Evolutionary conservation across 2,113 vertebrate species (phyloP), one percentile per base, ranked within the genome.

Genomic region (Melanerpes formicivorus): DNA sequence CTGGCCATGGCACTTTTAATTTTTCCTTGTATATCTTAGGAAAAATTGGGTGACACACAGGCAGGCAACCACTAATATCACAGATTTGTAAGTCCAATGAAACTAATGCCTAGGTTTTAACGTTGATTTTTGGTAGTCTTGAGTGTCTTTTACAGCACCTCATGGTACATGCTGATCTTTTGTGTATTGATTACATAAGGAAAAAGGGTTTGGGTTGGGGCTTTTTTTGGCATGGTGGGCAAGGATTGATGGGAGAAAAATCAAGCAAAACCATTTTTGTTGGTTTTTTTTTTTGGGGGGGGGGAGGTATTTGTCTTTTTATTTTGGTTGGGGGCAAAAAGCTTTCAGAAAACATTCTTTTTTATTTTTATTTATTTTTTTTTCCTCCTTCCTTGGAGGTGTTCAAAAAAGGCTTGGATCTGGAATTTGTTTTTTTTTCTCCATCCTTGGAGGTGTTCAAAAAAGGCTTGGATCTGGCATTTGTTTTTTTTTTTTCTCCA

Each of bases 81-180:
- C 11, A 11, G 4, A 0, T 16, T 0, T 10, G 59, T 55, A 2
- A 15, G 15, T 37, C 8, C 37, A 25, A 9, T 59, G n/a, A n/a
- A 59, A 59, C 11, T n/a, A 59, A 59, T n/a, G 16, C 17, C 11
- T 29, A 10, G 9, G 4, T 4, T 4, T 18, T 48, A 11, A 18
- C 0, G 1, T 7, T 30, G 65, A 6, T 46, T 64, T 17, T 17
- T 67, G 21, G 21, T 7, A 2, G 0, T 3, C 22, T 14, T 14
- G 22, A 5, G 8, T 63, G 56, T 64, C 27, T 42, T 84, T 69
- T 48, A 8, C 22, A 72, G 44, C 37, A 11, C 13, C 11, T 25
- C 8, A 0, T 44, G 8, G 44, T 42, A 1, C 2, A 1, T 14
- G 2, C 27, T n/a, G 10, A 3, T 40, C 11, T 8, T 87, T 82